Evolutionary conservation across 2,888 invertebrate species (phyloP), one percentile per base, ranked within the genome.

Genomic region (Acleris sparsana): DNA sequence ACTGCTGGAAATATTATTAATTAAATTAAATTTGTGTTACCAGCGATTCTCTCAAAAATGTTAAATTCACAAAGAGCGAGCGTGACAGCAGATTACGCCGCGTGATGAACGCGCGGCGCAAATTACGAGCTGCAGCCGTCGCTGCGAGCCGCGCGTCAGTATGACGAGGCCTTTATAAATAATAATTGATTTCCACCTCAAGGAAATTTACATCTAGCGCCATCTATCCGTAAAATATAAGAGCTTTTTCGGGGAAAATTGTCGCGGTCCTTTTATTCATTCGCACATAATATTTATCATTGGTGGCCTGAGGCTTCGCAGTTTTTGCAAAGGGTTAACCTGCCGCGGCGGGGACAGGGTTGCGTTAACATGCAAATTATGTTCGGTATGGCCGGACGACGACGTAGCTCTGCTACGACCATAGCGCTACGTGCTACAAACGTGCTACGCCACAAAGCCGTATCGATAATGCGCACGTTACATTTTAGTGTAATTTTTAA

Each of bases 71-170:
- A 69, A 73, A 65, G 43, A 70, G 68, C 65, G 63, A 62, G 69
- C 53, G 68, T 68, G 73, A 71, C 68, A 71, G 69, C 59, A 72
- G 75, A 78, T 79, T 77, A 80, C 69, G 70, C 69, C 65, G 72
- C 72, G 74, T 74, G 76, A 77, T 79, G 77, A 79, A 76, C 75
- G 73, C 69, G 75, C 69, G 51, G 61, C 71, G 70, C 74, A 75
- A 75, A 75, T 76, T 75, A 78, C 74, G 76, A 75, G 70, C 51
- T 43, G 51, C 53, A 33, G 17, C 43, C 20, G n/a, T 25, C 20
- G n/a, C 43, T 20, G 59, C 20, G 18, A 62, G 53, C 52, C 25
- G 49, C 60, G 33, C 29, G 53, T 62, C 65, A 63, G 57, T 18
- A 20, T 67, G 68, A 70, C 62, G 63, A 58, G 33, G 17, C 13